Base-by-base conservation (phyloP, 2,888 invertebrate genomes). In the Maniola hyperantus region DNA sequence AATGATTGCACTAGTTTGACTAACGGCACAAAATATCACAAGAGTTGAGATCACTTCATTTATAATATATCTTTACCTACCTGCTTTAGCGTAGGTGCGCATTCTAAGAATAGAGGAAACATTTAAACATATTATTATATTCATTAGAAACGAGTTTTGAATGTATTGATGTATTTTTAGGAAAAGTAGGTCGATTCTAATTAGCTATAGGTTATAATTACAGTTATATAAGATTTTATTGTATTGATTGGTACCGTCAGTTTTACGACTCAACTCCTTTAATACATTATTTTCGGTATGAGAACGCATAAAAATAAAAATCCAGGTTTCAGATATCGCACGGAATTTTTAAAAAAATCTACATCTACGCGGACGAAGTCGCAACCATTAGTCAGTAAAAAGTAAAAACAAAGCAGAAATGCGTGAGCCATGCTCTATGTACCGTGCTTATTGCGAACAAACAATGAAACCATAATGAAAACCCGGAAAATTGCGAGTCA, bases 21-120 rank as follows among this genome's bases (percentile, higher is more conserved):
- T 34, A 48, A 53, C 57, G 64, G 63, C 51, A 51, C 65, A 65
- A 67, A 63, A 55, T 70, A 61, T 65, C 44, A 57, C 18, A 46
- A 48, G 33, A 54, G 42, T 67, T 63, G 50, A 65, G 51, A 68
- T 59, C 59, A 44, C 66, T 58, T 54, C 36, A 68, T 66, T 68
- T 61, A 54, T 33, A n/a, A 44, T 10, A 44, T 58, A 59, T 46
- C 39, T 13, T 11, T 7, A 58, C 5, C n/a, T 15, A 44, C 11
- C 44, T n/a, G 34, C 11, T 26, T 20, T 13, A 58, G 33, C 53
- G 65, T 68, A 64, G 70, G 65, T 60, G 65, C 64, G 11, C 46
- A 51, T 51, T 26, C 50, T 51, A 20, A 44, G 36, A 64, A 60
- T 66, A 63, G 26, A 60, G 59, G 50, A 60, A 66, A 54, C 55